These are phyloP conservation scores for Vulpes lagopus DNA, from an alignment of 2,113 vertebrate genomes.

Conservation along the genomic window DNA sequence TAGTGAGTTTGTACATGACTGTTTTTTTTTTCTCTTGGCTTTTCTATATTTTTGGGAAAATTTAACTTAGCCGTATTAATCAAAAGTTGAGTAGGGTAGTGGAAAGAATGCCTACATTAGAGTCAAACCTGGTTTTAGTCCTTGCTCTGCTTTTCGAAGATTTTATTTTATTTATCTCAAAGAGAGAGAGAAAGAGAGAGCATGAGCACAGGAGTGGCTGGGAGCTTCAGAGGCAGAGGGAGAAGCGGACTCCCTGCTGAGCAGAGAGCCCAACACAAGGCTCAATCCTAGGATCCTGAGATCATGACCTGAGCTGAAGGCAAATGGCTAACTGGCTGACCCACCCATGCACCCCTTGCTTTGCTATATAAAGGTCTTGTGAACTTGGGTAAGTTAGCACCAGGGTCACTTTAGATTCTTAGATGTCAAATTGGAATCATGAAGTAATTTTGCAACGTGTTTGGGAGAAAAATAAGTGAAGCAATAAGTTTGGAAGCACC, in stretches of 20 bases:
- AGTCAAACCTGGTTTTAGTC: neutral
- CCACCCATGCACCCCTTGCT: neutral
- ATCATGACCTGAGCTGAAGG: no score
- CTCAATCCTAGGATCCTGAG: no score
- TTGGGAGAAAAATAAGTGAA: constrained; percentile 31
- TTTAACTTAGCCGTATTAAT: neutral
- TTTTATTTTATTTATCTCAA: no score
- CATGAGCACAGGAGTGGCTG: no score
- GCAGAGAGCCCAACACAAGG: no score
- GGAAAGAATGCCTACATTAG: neutral
- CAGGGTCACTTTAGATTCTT: neutral
- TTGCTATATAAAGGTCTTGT: neutral
- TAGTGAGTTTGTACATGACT: neutral
- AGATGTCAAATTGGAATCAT: neutral
- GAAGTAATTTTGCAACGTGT: neutral
- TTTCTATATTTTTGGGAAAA: neutral
- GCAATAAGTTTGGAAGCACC: neutral
- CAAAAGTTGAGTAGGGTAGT: neutral
- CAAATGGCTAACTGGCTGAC: no score
- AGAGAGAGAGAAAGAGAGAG: no score
- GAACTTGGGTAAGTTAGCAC: neutral
- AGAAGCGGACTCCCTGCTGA: no score
- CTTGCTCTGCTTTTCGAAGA: neutral
- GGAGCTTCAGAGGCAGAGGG: no score
- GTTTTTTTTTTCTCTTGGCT: constrained; percentile 22